phyloP scores from a whole-genome alignment of 2,797 vertebrate genomes.

The Ctenopoma kingsleyae region DNA sequence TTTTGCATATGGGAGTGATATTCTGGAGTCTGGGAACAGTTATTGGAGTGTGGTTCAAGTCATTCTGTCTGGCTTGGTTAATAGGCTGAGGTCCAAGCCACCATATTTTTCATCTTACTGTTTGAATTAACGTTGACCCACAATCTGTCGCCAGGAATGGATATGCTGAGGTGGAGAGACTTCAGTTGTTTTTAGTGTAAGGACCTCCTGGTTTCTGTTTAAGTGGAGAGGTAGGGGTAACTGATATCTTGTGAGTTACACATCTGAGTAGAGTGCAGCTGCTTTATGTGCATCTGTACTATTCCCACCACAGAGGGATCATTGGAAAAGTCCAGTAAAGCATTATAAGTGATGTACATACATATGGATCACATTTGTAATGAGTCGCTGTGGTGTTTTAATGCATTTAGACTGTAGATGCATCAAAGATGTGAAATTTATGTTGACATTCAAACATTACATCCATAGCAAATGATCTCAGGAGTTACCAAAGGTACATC shows the following conservation, averaged over 20 bases:
- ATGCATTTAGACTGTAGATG: not conserved
- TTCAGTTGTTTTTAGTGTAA: slow-evolving; percentile 25
- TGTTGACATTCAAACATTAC: not conserved
- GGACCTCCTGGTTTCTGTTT: slow-evolving; percentile 4
- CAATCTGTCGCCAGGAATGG: slow-evolving; percentile 50
- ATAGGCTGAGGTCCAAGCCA: slow-evolving; percentile 58
- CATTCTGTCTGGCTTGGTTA: slow-evolving; percentile 53
- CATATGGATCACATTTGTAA: not conserved
- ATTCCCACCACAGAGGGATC: not conserved
- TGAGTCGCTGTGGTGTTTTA: not conserved
- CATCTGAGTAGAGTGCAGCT: slow-evolving; percentile 31
- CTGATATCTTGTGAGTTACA: slow-evolving; percentile 10
- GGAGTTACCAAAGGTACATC: too few species aligned
- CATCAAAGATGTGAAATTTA: not conserved
- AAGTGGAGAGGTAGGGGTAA: not conserved
- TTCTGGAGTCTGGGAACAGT: slow-evolving; percentile 48
- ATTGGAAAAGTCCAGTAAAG: not conserved
- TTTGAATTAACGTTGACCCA: slow-evolving; percentile 74
- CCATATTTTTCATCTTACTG: slow-evolving; percentile 56
- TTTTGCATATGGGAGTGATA: slow-evolving; percentile 72
- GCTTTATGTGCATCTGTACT: slow-evolving; percentile 36
- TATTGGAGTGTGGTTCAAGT: slow-evolving; percentile 66
- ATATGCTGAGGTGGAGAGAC: slow-evolving; percentile 36
- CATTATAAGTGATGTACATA: not conserved
- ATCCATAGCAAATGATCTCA: not conserved